Conservation (phyloP, 2,113 vertebrate species). For the Aepyceros melampus region DNA sequence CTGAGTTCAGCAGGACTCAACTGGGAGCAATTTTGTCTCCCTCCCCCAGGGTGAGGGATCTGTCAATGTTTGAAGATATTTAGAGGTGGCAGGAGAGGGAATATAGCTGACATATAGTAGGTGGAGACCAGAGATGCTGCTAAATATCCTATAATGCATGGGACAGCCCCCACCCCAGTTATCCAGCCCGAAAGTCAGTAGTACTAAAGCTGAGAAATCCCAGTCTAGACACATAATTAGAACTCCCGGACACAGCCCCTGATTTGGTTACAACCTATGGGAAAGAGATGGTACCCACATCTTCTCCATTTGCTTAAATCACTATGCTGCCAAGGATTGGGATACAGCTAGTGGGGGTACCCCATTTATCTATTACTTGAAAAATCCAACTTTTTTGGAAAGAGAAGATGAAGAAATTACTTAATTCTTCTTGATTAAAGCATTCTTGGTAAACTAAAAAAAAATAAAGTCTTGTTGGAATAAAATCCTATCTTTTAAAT, state of each 20-base stretch:
- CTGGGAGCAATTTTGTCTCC: neutral
- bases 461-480: neutral
- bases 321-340: neutral
- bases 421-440: neutral
- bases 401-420: neutral
- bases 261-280: neutral
- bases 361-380: neutral
- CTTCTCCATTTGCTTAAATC: neutral
- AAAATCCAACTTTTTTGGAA: neutral
- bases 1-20: neutral
- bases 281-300: neutral
- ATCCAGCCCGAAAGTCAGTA: neutral
- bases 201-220: neutral
- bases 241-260: neutral
- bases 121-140: neutral
- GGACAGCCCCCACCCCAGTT: neutral
- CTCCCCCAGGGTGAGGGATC: neutral
- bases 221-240: neutral
- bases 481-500: constrained; percentile 20
- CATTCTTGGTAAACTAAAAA: neutral
- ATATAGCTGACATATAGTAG: neutral
- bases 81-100: neutral
- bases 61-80: neutral
- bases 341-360: neutral
- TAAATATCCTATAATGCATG: neutral